Percentiles rank a stretch among this genome's conserved stretches.
Conservation (phyloP, 2,888 invertebrate genomes). For the Antitype chi region DNA sequence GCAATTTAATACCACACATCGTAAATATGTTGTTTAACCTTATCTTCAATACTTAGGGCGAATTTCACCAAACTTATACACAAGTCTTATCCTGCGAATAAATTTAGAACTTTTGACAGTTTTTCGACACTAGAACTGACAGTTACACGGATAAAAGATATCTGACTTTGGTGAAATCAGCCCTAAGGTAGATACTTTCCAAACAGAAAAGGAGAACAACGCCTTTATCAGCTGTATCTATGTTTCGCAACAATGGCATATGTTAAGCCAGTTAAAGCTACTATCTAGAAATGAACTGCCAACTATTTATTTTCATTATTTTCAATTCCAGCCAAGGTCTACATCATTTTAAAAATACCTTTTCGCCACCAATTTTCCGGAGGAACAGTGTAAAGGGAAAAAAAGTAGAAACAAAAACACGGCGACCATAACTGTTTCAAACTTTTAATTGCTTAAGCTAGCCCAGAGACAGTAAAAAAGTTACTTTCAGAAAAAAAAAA, state of each 20-base stretch:
- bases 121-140: too few species aligned
- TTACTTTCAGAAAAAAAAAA: conserved; percentile 27
- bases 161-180: too few species aligned
- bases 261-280: background rate
- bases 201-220: too few species aligned
- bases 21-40: background rate
- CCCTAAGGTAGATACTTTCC: too few species aligned
- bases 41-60: background rate
- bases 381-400: background rate
- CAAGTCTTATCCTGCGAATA: too few species aligned
- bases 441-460: conserved; percentile 66
- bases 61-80: too few species aligned
- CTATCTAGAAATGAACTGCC: background rate
- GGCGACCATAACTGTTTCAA: conserved; percentile 39
- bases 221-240: background rate
- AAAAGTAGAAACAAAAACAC: conserved; percentile 48
- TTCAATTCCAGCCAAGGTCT: background rate
- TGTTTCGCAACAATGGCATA: background rate
- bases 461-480: conserved; percentile 49
- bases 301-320: background rate
- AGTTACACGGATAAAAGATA: too few species aligned
- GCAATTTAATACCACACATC: background rate
- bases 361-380: conserved; percentile 3
- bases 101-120: too few species aligned
- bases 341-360: conserved; percentile 1